Evolutionary conservation across 2,113 vertebrate species (phyloP).

Genomic region (Bothrops jararaca): DNA sequence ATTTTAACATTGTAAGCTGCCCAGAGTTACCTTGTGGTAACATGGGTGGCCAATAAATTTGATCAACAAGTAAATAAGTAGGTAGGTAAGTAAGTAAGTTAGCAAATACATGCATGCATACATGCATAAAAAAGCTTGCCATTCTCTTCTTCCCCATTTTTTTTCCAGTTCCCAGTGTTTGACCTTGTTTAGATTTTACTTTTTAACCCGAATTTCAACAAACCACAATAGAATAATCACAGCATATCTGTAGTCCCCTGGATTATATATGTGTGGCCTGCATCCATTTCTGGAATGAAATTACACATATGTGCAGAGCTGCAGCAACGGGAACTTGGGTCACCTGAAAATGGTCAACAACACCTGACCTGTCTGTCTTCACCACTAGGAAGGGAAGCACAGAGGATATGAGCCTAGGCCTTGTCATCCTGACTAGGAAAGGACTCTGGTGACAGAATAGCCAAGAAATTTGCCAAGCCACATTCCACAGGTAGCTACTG

Average conservation of each 20-base stretch:
- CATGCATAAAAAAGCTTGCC: neutral
- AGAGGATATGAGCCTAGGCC: slow-evolving; percentile 1
- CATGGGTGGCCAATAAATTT: no score
- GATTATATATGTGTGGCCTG: neutral
- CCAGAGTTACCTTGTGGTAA: no score
- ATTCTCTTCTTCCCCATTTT: neutral
- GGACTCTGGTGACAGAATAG: slow-evolving; percentile 1
- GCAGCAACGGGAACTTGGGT: neutral
- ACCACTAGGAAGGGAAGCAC: neutral
- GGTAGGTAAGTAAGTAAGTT: no score
- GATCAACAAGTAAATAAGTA: no score
- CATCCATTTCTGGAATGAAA: neutral
- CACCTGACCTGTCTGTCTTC: neutral
- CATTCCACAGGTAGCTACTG: slow-evolving; percentile 8
- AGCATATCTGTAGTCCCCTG: neutral
- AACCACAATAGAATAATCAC: neutral
- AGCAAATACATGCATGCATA: no score
- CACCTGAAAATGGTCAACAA: neutral
- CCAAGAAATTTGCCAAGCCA: neutral
- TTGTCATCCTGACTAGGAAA: neutral
- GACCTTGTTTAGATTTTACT: neutral
- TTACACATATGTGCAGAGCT: neutral
- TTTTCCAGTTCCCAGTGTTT: neutral
- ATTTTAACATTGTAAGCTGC: no score
- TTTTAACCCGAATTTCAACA: neutral